A percentile compares a stretch with the other conserved stretches of the same genome.
Evolutionary conservation across 2,797 vertebrate genomes (phyloP).

Genomic region (Lacerta viridis): DNA sequence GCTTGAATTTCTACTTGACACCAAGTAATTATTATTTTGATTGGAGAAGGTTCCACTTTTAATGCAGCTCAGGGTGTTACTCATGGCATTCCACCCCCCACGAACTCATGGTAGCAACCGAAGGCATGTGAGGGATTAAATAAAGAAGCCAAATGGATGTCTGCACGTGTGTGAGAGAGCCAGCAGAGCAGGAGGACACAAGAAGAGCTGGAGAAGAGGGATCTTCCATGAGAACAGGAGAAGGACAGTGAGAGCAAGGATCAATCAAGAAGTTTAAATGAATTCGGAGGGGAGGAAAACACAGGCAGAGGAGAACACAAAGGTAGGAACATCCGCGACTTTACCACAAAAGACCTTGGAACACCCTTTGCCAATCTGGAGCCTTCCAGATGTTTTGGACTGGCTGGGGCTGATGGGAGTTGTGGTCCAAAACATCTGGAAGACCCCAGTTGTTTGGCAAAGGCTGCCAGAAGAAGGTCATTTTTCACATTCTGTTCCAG

Average conservation of each 20-base stretch:
- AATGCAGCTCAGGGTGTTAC: neutral
- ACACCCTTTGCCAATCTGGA: neutral
- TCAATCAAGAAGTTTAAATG: neutral
- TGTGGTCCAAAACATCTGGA: neutral
- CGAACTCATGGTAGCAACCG: neutral
- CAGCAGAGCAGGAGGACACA: neutral
- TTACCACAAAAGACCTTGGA: neutral
- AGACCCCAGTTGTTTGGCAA: no score
- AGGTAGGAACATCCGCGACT: neutral
- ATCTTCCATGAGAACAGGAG: neutral
- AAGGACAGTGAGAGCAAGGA: no score
- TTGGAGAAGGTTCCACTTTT: slow-evolving; percentile 6
- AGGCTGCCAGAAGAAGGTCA: no score
- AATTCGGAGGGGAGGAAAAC: neutral
- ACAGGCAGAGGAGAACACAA: neutral
- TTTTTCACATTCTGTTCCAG: no score
- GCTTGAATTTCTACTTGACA: slow-evolving; percentile 50
- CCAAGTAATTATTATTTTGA: slow-evolving; percentile 32
- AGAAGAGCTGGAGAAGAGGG: neutral
- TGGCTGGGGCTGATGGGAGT: neutral
- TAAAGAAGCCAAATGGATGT: neutral
- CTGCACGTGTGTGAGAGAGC: neutral
- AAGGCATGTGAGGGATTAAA: slow-evolving; percentile 23
- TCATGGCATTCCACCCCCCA: slow-evolving; percentile 16
- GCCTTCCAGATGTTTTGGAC: neutral